Conservation (phyloP, 2,113 vertebrate species). For the Butastur rufipennis region DNA sequence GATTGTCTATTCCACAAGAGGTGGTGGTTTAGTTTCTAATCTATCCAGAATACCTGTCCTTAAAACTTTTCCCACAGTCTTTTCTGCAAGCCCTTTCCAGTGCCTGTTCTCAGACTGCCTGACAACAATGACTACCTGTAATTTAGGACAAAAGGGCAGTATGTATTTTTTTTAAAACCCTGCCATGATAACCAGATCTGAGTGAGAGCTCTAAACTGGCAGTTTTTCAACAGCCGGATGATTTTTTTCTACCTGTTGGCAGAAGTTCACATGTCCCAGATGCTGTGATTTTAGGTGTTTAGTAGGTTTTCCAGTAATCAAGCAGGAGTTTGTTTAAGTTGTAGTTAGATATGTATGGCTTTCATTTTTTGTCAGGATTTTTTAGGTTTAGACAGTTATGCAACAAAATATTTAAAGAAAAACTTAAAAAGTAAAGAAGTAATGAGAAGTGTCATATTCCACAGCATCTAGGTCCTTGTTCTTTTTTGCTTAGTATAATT, state of each 20-base stretch:
- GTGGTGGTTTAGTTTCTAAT: neutral
- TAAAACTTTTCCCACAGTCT: neutral
- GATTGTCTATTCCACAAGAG: neutral
- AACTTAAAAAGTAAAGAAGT: neutral
- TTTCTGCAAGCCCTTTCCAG: neutral
- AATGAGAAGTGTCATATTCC: neutral
- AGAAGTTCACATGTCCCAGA: neutral
- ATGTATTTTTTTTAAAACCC: neutral
- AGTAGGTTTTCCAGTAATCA: neutral
- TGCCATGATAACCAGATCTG: neutral
- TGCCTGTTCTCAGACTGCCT: neutral
- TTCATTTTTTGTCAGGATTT: fast-evolving
- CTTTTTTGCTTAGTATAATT: neutral
- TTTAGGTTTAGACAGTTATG: neutral
- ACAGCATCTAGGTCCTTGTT: fast-evolving
- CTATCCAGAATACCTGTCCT: neutral
- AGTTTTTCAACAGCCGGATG: neutral
- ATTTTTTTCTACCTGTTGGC: neutral
- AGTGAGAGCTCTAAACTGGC: neutral
- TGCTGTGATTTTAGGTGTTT: neutral
- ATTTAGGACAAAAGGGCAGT: neutral
- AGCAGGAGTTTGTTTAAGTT: neutral
- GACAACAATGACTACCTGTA: neutral
- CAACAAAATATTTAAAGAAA: neutral
- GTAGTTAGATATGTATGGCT: neutral